These are phyloP conservation scores for Leuciscus waleckii DNA, from an alignment of 2,797 vertebrate species.

Conservation along the genomic window DNA sequence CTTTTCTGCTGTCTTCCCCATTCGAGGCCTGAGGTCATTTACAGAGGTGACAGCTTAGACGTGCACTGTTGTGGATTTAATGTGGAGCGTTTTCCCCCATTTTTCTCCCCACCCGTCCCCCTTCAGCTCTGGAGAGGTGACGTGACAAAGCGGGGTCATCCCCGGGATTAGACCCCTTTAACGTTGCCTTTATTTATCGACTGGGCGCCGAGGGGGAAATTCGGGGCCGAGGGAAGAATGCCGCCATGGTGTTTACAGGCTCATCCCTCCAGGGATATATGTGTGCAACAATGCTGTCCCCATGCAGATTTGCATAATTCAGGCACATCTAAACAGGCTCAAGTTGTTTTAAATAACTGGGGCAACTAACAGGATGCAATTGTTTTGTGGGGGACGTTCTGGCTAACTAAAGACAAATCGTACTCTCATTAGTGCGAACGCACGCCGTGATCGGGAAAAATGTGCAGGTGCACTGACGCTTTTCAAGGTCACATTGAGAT, in stretches of 20 bases:
- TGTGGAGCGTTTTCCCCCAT: constrained; percentile 63
- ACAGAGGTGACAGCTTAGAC: constrained; percentile 72
- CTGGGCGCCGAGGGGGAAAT: constrained; percentile 67
- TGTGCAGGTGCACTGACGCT: constrained; percentile 11
- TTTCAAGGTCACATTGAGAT: background rate
- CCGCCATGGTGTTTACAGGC: constrained; percentile 66
- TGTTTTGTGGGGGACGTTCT: constrained; percentile 62
- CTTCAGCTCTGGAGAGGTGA: constrained; percentile 64
- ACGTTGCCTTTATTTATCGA: constrained; percentile 70
- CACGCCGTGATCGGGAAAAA: constrained; percentile 7
- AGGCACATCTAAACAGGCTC: constrained; percentile 61
- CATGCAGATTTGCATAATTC: constrained; percentile 69
- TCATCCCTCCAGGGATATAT: constrained; percentile 64
- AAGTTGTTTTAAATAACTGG: constrained; percentile 70
- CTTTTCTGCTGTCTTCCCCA: constrained; percentile 62
- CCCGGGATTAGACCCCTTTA: constrained; percentile 69
- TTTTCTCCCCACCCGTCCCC: constrained; percentile 43
- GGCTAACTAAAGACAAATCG: constrained; percentile 61
- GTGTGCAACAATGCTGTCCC: constrained; percentile 65
- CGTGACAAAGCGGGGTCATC: constrained; percentile 74
- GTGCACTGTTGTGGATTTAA: constrained; percentile 78
- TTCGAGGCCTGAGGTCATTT: constrained; percentile 67
- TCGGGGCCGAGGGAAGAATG: constrained; percentile 65
- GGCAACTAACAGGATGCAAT: constrained; percentile 66
- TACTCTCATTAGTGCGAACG: constrained; percentile 58